Evolutionary conservation across 2,888 invertebrate genomes (phyloP), one percentile per base, ranked within the genome.

Genomic region (Embidobia sp.): DNA sequence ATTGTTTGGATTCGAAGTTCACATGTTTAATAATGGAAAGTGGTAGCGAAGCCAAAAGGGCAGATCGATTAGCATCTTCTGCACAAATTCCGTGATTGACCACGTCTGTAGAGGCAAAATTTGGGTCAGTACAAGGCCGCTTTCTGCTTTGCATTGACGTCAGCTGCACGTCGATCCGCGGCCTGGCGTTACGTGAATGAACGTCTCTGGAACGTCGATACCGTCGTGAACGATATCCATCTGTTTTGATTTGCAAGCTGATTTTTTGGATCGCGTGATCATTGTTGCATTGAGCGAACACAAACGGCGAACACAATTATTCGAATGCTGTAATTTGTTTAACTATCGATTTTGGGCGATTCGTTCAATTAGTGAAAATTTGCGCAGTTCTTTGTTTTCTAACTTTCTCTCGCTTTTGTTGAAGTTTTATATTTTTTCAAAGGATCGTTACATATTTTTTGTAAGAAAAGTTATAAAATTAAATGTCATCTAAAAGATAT

Each of bases 71-170:
- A 40, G 3, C 6, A 27, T 40, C 22, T 44, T 44, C 3, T 15
- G 22, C 26, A 10, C 13, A 57, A 67, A 57, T 40, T 66, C 26
- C 51, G 10, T 16, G 16, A 26, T 46, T 44, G 51, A 29, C 27
- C 46, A 42, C 6, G 51, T 40, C 42, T 11, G 33, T 15, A 19
- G 37, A 46, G 37, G 13, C 1, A 15, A 49, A 55, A 73, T 73
- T 73, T 63, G 57, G 72, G 64, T 64, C 64, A 64, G 37, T 35
- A 33, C 64, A 64, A 73, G 64, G 64, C 63, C 57, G 13, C 13
- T 10, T 44, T 51, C 44, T 37, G 11, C 19, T 63, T 63, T 46
- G 48, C 61, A 63, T 63, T 72, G 61, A 72, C 63, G 53, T 72
- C 70, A 72, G 26, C 16, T 19, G 53, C 18, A 33, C 63, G 61